These are phyloP conservation scores for Saccostrea cuccullata DNA, from an alignment of 1,140 invertebrate genomes.

Conservation along the genomic window DNA sequence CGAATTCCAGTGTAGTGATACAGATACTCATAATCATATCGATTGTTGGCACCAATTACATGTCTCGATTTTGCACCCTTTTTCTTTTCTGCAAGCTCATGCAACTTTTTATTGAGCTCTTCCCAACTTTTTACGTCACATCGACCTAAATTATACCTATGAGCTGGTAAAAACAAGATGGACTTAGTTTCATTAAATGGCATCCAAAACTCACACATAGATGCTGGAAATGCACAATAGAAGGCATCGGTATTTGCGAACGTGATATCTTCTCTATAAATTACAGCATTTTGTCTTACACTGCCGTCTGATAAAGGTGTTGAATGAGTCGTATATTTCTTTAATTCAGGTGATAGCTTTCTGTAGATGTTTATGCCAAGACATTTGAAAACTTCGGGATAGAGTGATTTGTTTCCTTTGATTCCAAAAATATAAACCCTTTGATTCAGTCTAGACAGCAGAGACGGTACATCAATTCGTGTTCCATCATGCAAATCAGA, in stretches of 20 bases:
- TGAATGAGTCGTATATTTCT: neutral
- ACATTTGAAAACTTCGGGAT: neutral
- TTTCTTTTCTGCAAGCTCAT: neutral
- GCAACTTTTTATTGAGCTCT: neutral
- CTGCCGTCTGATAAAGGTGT: neutral
- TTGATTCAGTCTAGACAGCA: neutral
- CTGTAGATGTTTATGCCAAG: neutral
- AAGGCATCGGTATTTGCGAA: slow-evolving; percentile 17
- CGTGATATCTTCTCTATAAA: neutral
- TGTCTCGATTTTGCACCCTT: neutral
- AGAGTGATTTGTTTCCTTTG: neutral
- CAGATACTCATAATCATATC: slow-evolving; percentile 43
- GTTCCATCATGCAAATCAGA: slow-evolving; percentile 38
- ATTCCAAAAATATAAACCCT: neutral
- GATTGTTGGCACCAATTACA: slow-evolving; percentile 22
- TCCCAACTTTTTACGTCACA: slow-evolving; percentile 6
- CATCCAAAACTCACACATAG: slow-evolving; percentile 41
- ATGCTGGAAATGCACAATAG: slow-evolving; percentile 30
- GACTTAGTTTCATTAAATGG: slow-evolving; percentile 39
- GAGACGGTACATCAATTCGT: slow-evolving; percentile 10
- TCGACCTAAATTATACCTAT: slow-evolving; percentile 40
- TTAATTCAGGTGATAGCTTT: neutral
- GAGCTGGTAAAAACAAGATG: slow-evolving; percentile 20
- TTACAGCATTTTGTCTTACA: neutral
- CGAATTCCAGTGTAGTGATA: slow-evolving; percentile 23